phyloP scores from a whole-genome alignment of 2,797 vertebrate genomes.

The Pangasius larnaudii region DNA sequence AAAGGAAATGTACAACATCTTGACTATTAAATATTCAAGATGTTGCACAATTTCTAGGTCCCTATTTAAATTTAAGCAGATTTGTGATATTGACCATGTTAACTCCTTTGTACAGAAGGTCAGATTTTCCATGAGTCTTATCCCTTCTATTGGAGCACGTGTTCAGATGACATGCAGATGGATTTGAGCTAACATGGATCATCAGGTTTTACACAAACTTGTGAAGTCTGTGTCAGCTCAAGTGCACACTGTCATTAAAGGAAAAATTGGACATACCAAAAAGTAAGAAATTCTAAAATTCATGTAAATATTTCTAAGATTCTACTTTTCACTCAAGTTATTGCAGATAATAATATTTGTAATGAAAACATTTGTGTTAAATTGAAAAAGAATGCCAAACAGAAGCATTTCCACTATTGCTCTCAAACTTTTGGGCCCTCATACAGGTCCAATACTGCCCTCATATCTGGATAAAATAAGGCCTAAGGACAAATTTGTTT shows the following conservation, averaged over 20 bases:
- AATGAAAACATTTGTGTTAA: background rate
- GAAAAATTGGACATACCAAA: background rate
- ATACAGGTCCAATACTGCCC: background rate
- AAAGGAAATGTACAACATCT: too few species aligned
- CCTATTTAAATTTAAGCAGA: background rate
- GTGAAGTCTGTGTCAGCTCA: background rate
- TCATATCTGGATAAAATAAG: background rate
- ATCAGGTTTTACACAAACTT: background rate
- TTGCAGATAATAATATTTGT: too few species aligned
- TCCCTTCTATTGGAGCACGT: background rate
- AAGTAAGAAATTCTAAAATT: background rate
- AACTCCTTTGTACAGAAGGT: background rate
- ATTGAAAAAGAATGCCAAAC: background rate
- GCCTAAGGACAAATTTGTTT: background rate
- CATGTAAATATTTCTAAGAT: background rate
- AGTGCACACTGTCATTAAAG: background rate
- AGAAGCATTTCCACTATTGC: background rate
- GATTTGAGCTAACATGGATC: background rate
- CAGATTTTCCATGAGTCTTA: background rate
- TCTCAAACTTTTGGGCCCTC: background rate
- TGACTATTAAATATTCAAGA: too few species aligned
- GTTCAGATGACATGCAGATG: background rate
- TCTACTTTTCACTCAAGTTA: background rate
- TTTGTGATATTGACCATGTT: background rate
- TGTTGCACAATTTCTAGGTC: background rate